Evolutionary conservation across 2,888 invertebrate species (phyloP).

Genomic region (Lochmaea capreae): DNA sequence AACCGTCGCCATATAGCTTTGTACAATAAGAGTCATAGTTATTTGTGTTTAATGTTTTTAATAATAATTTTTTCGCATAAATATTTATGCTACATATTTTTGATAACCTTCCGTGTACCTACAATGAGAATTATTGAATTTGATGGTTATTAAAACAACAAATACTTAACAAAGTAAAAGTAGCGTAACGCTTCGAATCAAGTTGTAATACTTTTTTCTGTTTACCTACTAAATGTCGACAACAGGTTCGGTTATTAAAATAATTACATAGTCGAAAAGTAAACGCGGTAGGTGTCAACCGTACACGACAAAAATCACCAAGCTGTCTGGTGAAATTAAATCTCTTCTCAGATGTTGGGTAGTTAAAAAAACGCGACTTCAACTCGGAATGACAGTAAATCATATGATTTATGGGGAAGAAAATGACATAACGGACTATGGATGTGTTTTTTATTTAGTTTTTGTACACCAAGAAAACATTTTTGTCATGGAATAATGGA

Average conservation of each 20-base stretch:
- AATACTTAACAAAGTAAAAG: neutral
- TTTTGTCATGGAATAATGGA: neutral
- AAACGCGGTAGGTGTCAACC: neutral
- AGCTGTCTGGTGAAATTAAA: constrained; percentile 15
- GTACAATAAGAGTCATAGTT: too few species aligned
- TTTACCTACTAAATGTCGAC: constrained; percentile 12
- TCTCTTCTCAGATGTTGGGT: constrained; percentile 1
- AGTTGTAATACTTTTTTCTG: constrained; percentile 18
- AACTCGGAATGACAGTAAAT: neutral
- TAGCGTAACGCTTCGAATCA: neutral
- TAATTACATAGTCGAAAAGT: constrained; percentile 27
- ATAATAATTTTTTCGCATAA: too few species aligned
- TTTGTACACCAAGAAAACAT: neutral
- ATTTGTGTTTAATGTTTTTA: too few species aligned
- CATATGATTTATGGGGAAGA: constrained; percentile 9
- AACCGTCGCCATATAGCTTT: too few species aligned
- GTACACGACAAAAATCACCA: constrained; percentile 8
- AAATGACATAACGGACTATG: neutral
- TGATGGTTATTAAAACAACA: neutral
- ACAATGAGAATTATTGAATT: neutral
- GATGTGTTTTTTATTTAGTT: neutral
- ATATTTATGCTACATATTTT: too few species aligned
- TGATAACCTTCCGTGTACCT: too few species aligned
- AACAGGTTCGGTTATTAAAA: constrained; percentile 23
- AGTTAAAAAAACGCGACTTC: neutral